phyloP scores from a whole-genome alignment of 2,888 invertebrate species.

The Tolmerus cingulatus region DNA sequence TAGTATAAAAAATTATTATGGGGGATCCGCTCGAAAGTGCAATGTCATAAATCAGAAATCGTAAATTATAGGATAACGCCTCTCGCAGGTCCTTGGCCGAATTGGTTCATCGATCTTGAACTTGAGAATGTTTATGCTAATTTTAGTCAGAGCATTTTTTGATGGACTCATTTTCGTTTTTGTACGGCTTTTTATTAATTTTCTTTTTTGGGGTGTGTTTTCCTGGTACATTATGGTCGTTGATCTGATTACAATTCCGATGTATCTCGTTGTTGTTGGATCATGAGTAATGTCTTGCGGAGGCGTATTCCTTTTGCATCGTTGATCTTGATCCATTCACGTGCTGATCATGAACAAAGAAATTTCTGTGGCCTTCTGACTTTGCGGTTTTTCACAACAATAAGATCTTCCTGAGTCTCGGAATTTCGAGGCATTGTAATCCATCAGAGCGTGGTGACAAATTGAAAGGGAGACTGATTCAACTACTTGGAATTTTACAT shows the following conservation, averaged over 20 bases:
- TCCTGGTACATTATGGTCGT: conserved; percentile 12
- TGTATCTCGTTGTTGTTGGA: background rate
- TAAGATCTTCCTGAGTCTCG: background rate
- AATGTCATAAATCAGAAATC: conserved; percentile 24
- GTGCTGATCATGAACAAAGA: background rate
- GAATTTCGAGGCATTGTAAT: background rate
- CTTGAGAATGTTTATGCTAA: conserved; percentile 27
- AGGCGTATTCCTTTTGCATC: background rate
- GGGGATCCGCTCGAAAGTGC: background rate
- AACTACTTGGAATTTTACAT: background rate
- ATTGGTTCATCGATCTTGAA: background rate
- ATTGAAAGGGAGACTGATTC: background rate
- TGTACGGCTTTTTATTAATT: conserved; percentile 7
- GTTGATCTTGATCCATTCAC: conserved; percentile 2
- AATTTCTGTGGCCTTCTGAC: background rate
- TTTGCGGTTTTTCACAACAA: background rate
- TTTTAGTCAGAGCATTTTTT: conserved; percentile 14
- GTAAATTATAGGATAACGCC: background rate
- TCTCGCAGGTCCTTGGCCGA: conserved; percentile 12
- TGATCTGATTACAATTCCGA: conserved; percentile 2
- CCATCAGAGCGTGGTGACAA: background rate
- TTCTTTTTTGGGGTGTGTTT: background rate
- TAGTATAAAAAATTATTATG: background rate
- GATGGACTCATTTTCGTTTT: background rate
- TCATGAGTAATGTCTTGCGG: background rate